Percentiles rank a stretch among this genome's conserved stretches.
phyloP scores from a whole-genome alignment of 2,797 vertebrate genomes.

The Thripadectes ignobilis region DNA sequence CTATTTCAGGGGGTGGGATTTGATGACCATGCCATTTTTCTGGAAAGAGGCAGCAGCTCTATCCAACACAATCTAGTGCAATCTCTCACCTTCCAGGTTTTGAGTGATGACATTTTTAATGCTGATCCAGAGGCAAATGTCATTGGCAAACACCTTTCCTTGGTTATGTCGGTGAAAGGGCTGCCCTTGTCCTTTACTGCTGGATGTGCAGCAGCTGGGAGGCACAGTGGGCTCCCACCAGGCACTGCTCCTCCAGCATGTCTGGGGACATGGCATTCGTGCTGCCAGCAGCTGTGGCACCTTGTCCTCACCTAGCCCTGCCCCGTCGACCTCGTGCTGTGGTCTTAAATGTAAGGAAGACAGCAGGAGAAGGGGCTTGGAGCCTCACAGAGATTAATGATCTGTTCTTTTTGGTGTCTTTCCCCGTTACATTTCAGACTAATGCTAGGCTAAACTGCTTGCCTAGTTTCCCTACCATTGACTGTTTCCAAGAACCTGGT shows the following conservation, averaged over 20 bases:
- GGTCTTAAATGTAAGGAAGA: neutral
- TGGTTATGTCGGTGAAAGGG: fast-evolving
- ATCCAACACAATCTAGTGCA: neutral
- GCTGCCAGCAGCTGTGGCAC: neutral
- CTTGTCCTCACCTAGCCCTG: neutral
- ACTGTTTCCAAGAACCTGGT: neutral
- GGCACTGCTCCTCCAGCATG: fast-evolving
- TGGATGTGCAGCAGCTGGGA: fast-evolving
- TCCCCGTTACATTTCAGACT: neutral
- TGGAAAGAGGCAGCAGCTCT: neutral
- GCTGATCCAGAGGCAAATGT: neutral
- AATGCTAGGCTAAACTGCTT: neutral
- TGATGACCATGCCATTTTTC: neutral
- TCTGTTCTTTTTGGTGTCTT: neutral
- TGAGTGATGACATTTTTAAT: neutral
- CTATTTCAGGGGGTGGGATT: neutral
- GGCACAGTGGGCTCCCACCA: neutral
- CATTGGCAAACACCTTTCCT: neutral
- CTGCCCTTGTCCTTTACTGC: neutral
- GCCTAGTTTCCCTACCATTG: neutral
- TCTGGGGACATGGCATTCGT: fast-evolving
- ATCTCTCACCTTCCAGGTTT: neutral
- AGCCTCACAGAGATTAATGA: neutral
- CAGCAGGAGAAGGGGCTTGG: neutral
- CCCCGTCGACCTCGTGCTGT: fast-evolving